These are phyloP conservation scores for Cyclopterus lumpus DNA, from an alignment of 2,797 vertebrate genomes.

Conservation along the genomic window DNA sequence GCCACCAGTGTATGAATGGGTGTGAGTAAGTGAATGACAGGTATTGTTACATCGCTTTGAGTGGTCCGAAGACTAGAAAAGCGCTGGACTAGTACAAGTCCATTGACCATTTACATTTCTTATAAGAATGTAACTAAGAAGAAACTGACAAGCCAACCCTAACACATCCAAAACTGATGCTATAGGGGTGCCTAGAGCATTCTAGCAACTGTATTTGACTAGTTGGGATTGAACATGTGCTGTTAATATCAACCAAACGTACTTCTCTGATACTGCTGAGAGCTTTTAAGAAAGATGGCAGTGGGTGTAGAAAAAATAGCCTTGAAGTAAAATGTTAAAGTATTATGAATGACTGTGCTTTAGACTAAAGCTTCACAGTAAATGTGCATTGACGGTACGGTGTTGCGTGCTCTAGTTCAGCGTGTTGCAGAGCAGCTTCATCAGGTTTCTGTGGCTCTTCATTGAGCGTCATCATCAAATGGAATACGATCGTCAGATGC, in stretches of 20 bases:
- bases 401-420: slow-evolving; percentile 1
- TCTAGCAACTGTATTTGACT: neutral
- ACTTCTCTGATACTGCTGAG: neutral
- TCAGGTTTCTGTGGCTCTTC: slow-evolving; percentile 34
- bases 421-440: slow-evolving; percentile 26
- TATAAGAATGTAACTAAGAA: neutral
- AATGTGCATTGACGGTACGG: neutral
- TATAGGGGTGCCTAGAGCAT: neutral
- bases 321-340: slow-evolving; percentile 6
- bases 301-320: slow-evolving; percentile 1
- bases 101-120: neutral
- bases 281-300: neutral
- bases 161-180: accelerated
- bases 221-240: neutral
- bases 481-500: slow-evolving; percentile 40
- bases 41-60: too few species aligned
- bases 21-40: too few species aligned
- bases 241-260: neutral
- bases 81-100: too few species aligned
- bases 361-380: slow-evolving; percentile 7
- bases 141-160: neutral
- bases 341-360: neutral
- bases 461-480: slow-evolving; percentile 48
- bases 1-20: too few species aligned
- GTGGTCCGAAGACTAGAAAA: too few species aligned